Conservation (phyloP, 2,888 invertebrate genomes). For the Drosophila anomelani region DNA sequence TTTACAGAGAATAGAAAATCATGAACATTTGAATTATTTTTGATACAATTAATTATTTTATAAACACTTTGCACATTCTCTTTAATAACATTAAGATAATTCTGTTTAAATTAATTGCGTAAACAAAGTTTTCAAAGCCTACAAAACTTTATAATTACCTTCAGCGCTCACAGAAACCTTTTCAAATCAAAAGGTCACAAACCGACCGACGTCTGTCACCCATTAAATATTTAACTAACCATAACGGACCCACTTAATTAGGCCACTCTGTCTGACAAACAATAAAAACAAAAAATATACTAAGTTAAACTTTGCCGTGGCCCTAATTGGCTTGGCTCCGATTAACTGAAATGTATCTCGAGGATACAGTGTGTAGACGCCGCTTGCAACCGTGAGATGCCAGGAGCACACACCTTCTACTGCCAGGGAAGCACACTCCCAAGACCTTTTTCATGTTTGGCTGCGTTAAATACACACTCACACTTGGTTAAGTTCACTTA, state of each 20-base stretch:
- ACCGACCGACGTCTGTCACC: slow-evolving; percentile 7
- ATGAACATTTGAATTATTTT: background rate
- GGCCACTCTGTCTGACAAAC: slow-evolving; percentile 27
- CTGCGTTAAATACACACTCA: slow-evolving; percentile 47
- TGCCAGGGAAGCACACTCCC: slow-evolving; percentile 16
- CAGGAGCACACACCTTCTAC: slow-evolving; percentile 18
- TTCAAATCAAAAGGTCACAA: slow-evolving; percentile 7
- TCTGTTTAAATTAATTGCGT: background rate
- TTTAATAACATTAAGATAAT: background rate
- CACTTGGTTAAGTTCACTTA: slow-evolving; percentile 67
- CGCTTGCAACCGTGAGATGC: background rate
- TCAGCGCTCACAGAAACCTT: background rate
- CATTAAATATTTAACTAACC: slow-evolving; percentile 19
- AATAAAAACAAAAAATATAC: background rate
- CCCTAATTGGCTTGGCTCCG: slow-evolving; percentile 72
- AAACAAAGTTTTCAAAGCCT: background rate
- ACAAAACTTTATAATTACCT: slow-evolving; percentile 4
- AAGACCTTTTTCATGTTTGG: slow-evolving; percentile 40
- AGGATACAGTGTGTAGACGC: slow-evolving; percentile 28
- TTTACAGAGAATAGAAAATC: background rate
- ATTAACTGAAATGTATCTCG: slow-evolving; percentile 70
- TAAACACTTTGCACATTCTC: background rate
- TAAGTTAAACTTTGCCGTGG: slow-evolving; percentile 53
- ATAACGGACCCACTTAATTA: slow-evolving; percentile 6
- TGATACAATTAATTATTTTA: background rate